Evolutionary conservation across 2,888 invertebrate species (phyloP), one percentile per base, ranked within the genome.

Genomic region (Laspeyria flexula): DNA sequence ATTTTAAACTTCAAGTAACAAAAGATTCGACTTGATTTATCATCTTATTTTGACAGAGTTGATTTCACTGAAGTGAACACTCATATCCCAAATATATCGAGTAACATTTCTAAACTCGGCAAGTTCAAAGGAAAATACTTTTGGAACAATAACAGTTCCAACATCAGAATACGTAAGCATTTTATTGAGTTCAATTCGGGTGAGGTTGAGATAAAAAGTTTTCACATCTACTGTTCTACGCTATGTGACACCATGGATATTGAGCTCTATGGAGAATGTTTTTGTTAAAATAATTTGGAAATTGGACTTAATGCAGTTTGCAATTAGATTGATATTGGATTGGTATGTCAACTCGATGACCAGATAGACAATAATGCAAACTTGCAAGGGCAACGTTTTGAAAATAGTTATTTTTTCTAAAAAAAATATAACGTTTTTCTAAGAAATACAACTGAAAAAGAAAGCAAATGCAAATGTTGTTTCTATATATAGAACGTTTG

Each of bases 181-280:
- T 43, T 48, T 49, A 49, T 39, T 11, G 38, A 31, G 49, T 52
- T 65, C 65, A 54, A 60, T 53, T 53, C 45, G 43, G 25, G 12
- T 7, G 52, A 57, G 35, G 61, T 48, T 18, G 18, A 51, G 66
- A 66, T 69, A 55, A 69, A 63, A 66, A 65, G 49, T 66, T 66
- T 65, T 51, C 39, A 55, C 57, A 69, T 69, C n/a, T 34, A 40
- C 33, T 39, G 43, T 53, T 45, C 27, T 35, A 1, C 37, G 37
- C 45, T 44, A 50, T 50, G 40, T 40, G n/a, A 15, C 7, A 30
- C 30, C 37, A 31, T 43, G 21, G 31, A 10, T 35, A 39, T 30
- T 15, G 12, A 16, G n/a, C 16, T 39, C 13, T 12, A 2, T 13
- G 11, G 27, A 45, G 45, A 5, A 0, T 25, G 33, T 25, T 30